Base-by-base conservation (phyloP, 2,888 invertebrate species). In the Lamproptera curius region DNA sequence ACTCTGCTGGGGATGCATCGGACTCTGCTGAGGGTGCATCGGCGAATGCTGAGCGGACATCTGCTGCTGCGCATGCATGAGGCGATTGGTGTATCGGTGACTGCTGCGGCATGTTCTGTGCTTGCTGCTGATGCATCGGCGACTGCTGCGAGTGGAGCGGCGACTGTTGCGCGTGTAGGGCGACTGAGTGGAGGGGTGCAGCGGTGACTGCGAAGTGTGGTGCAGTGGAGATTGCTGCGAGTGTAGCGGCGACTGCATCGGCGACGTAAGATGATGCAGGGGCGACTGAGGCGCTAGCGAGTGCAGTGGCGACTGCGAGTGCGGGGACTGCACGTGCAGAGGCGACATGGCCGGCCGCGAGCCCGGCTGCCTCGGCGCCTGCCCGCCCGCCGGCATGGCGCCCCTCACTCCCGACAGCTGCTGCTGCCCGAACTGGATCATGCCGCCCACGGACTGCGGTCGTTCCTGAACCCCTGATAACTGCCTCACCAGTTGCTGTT, bases 271-370 rank as follows among this genome's bases (percentile, higher is more conserved):
- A 49, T 56, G 67, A 48, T 70, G 70, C 8, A 69, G 44, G 1
- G 70, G 70, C 16, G 70, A 70, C 35, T 62, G 65, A n/a, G 65
- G 65, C 14, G 65, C 63, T n/a, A 61, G 57, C 11, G 61, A 57
- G 41, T 61, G 61, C 9, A 62, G 52, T n/a, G 67, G 67, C n/a
- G 64, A 65, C 39, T 73, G 71, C 31, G 70, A 65, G 50, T 76
- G 78, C 0, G 76, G 78, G 2, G 73, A 73, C 46, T 81, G 82
- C 14, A 81, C 78, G 55, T 82, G 82, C 26, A 83, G 56, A 1
- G 85, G 86, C 1, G 85, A 85, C 74, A 81, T 77, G 1, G 81
- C 77, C 1, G 85, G 84, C 2, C 84, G 61, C 8, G 77, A 50
- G n/a, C 76, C 72, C 0, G 73, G 62, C 4, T 72, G 67, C 1